phyloP scores from a whole-genome alignment of 2,888 invertebrate species.

The Gymnocheta viridis region DNA sequence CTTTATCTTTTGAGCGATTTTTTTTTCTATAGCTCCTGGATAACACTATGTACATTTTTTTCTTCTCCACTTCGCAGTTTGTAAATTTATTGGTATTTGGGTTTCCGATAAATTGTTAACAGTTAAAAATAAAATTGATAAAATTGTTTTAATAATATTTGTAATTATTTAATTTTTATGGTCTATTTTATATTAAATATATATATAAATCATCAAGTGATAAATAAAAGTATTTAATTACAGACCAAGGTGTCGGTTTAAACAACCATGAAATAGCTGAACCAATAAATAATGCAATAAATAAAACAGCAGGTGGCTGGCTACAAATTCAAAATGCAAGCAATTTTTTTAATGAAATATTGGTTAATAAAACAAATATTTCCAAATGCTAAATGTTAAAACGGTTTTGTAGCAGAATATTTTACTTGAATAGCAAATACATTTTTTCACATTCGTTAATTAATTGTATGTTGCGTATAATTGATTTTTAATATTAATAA shows the following conservation, averaged over 20 bases:
- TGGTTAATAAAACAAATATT: constrained; percentile 30
- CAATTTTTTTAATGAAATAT: constrained; percentile 8
- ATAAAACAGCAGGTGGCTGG: constrained; percentile 40
- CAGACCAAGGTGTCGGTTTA: constrained; percentile 5
- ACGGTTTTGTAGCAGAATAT: not conserved
- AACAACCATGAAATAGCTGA: constrained; percentile 3
- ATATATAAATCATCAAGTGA: constrained; percentile 1
- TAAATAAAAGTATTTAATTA: constrained; percentile 5
- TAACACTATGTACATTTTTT: no score
- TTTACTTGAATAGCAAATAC: not conserved
- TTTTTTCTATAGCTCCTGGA: no score
- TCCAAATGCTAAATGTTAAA: not conserved
- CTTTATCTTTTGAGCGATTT: no score
- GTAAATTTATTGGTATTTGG: no score
- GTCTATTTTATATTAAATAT: not conserved
- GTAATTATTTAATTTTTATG: not conserved
- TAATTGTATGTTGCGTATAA: not conserved
- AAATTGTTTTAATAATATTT: not conserved
- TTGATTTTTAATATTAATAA: not conserved
- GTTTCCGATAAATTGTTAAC: no score
- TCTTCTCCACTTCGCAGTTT: no score
- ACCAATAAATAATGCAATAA: constrained; percentile 42
- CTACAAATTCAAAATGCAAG: constrained; percentile 14
- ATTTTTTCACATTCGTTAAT: no score
- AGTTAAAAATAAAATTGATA: not conserved